Percentiles rank a stretch among this genome's conserved stretches.
Conservation (phyloP, 2,113 vertebrate genomes). For the Gasterosteus aculeatus region DNA sequence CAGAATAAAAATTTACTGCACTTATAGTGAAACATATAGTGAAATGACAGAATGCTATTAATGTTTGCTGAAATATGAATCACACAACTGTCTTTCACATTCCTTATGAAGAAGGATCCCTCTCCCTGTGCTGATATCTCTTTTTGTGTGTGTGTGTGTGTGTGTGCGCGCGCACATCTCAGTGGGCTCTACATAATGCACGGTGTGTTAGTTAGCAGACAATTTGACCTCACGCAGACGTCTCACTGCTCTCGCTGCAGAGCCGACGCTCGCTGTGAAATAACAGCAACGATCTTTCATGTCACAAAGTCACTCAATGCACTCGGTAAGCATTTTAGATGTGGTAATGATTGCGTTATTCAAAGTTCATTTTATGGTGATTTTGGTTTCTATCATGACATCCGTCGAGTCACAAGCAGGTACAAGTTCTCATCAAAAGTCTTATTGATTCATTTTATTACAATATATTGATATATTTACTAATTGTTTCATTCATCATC, state of each 20-base stretch:
- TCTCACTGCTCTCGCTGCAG: background rate
- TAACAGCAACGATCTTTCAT: background rate
- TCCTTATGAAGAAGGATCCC: background rate
- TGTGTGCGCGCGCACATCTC: slow-evolving; percentile 23
- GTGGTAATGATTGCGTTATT: background rate
- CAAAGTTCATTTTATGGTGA: background rate
- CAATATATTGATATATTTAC: background rate
- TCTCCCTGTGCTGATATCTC: background rate
- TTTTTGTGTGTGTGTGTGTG: background rate
- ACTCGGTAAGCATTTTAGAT: background rate
- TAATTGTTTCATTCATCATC: background rate
- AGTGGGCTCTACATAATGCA: slow-evolving; percentile 44
- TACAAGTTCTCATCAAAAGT: background rate
- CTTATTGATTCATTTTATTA: background rate
- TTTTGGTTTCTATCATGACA: background rate
- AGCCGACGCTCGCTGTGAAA: background rate
- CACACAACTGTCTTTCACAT: background rate
- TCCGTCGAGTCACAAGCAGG: background rate
- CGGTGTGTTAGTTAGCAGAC: slow-evolving; percentile 41
- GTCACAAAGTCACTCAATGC: background rate
- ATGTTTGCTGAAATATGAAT: background rate
- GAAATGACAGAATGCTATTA: background rate
- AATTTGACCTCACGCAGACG: slow-evolving; percentile 42
- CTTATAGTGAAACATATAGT: background rate
- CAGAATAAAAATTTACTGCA: background rate